These are phyloP conservation scores for Hippopotamyrus pictus DNA, from an alignment of 2,797 vertebrate species.

Conservation along the genomic window DNA sequence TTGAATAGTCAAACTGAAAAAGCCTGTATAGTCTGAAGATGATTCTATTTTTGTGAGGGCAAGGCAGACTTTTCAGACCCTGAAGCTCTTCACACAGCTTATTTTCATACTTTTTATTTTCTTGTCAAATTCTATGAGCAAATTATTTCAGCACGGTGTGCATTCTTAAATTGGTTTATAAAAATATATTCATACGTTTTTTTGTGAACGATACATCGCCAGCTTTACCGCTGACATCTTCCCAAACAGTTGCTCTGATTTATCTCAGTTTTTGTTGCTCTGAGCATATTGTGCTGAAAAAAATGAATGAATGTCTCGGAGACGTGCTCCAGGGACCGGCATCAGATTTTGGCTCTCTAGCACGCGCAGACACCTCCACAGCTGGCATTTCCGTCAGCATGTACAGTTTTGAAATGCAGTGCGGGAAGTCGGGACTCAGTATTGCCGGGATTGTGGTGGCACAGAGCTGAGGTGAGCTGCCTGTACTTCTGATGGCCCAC, in stretches of 20 bases:
- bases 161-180: neutral
- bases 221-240: neutral
- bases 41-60: neutral
- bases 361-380: neutral
- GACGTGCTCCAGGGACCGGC: neutral
- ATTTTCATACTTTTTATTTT: neutral
- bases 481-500: neutral
- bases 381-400: neutral
- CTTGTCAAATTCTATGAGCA: neutral
- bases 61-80: neutral
- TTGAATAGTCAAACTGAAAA: conserved; percentile 1
- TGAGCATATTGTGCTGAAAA: neutral
- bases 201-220: neutral
- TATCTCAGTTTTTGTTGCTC: neutral
- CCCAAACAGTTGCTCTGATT: neutral
- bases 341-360: neutral
- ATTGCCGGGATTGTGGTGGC: neutral
- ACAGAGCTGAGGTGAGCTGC: neutral
- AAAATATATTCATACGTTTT: neutral
- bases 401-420: neutral
- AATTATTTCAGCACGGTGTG: neutral
- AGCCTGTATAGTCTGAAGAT: neutral
- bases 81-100: neutral
- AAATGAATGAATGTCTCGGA: neutral
- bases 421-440: neutral